Evolutionary conservation across 2,113 vertebrate species (phyloP), one percentile per base, ranked within the genome.

Genomic region (Mirza zaza): DNA sequence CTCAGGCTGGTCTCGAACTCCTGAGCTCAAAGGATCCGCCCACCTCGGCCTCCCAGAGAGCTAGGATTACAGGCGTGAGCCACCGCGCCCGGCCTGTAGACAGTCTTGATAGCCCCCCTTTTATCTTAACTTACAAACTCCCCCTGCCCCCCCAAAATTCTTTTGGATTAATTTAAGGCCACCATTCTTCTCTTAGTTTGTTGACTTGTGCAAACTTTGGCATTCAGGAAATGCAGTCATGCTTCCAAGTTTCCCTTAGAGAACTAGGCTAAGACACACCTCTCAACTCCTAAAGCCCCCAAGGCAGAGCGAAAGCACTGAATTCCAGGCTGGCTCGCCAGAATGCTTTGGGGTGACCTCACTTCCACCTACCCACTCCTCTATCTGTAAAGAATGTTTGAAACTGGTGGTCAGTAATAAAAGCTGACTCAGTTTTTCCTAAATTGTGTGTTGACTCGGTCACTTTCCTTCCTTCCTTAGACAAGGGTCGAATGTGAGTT

Each of bases 351-450:
- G 21, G 0, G 23, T 91, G 77, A 97, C 84, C 65, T 71, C 83
- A 61, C 67, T 61, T 65, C 67, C 45, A 45, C 73, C 94, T 63
- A 45, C 73, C 94, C 55, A 87, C 82, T 45, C 36, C 59, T 42
- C 48, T 34, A 50, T 55, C 67, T 88, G 65, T 42, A 68, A 75
- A 73, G 65, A 84, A 42, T 73, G 50, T 42, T 36, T 50, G 21
- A 59, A 67, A 88, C 17, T 39, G 4, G 9, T 39, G 61, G 76
- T 63, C 52, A 75, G 57, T 18, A 45, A 55, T n/a, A 23, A 87
- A 55, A 83, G 34, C 61, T n/a, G 68, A 82, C 36, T 23, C 5
- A 0, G 80, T 25, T 84, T 91, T 94, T 73, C 76, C 42, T 70
- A 59, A 77, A 75, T 14, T 25, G 57, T 61, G 61, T 73, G 73